These are phyloP conservation scores for Sipha flava DNA, from an alignment of 1,140 invertebrate species.

Conservation along the genomic window DNA sequence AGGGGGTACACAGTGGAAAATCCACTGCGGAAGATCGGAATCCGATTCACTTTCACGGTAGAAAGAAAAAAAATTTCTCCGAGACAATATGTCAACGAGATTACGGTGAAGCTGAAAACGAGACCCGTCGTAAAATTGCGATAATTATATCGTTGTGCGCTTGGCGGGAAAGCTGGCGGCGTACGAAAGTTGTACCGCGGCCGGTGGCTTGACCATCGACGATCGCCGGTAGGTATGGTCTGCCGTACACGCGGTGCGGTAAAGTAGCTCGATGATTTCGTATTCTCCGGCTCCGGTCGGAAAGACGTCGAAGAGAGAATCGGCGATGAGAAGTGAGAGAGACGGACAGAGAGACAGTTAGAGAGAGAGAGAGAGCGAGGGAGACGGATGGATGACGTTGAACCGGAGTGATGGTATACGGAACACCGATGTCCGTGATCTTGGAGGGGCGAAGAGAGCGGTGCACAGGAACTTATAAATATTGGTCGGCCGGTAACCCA, in stretches of 20 bases:
- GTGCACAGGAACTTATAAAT: slow-evolving; percentile 24
- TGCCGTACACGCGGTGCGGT: neutral
- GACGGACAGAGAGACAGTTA: neutral
- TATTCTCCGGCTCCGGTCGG: neutral
- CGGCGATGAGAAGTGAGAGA: neutral
- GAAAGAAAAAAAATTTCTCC: neutral
- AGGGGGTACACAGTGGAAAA: neutral
- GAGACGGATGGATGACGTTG: neutral
- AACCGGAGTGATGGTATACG: neutral
- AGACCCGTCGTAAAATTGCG: neutral
- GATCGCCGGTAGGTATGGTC: neutral
- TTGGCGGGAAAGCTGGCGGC: neutral
- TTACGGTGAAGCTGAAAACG: neutral
- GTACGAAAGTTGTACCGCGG: neutral
- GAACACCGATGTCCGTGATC: neutral
- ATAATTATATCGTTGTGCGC: neutral
- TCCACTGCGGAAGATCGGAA: neutral
- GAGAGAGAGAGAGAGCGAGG: neutral
- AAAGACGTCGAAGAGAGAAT: neutral
- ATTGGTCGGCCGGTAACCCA: slow-evolving; percentile 6
- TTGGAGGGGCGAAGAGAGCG: slow-evolving; percentile 16
- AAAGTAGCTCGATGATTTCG: neutral
- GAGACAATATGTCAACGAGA: neutral
- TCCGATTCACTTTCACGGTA: slow-evolving; percentile 23
- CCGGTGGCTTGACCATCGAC: neutral